These are phyloP conservation scores for Carapus acus DNA, from an alignment of 2,797 vertebrate species.

Conservation along the genomic window DNA sequence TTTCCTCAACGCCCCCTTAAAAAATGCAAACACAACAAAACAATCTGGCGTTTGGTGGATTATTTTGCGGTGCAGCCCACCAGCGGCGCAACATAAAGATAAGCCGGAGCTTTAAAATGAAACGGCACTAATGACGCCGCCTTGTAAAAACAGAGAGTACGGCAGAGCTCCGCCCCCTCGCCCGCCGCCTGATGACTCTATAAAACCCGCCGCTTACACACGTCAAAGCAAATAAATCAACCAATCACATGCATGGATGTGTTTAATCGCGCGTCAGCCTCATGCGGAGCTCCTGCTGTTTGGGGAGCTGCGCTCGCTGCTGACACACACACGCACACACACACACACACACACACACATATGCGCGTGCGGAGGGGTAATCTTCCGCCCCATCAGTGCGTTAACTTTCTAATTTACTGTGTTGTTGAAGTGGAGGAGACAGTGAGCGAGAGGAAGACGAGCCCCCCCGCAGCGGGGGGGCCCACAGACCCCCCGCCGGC, in stretches of 20 bases:
- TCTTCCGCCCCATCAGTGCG: conserved; percentile 57
- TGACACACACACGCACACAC: conserved; percentile 28
- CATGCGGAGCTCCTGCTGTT: conserved; percentile 58
- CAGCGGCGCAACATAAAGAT: too few relatives aligned
- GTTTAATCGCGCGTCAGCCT: conserved; percentile 63
- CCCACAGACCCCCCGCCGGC: conserved; percentile 35
- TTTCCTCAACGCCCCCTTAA: too few relatives aligned
- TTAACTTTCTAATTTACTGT: conserved; percentile 57
- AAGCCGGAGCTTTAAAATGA: conserved; percentile 1
- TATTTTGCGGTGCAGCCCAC: too few relatives aligned
- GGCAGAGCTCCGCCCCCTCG: conserved; percentile 8
- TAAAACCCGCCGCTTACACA: conserved; percentile 45
- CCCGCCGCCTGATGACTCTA: conserved; percentile 35
- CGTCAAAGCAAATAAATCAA: conserved; percentile 55
- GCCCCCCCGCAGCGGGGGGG: conserved; percentile 29
- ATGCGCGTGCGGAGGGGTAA: conserved; percentile 37
- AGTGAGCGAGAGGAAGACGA: conserved; percentile 30
- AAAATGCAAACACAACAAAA: too few relatives aligned
- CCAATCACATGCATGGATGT: conserved; percentile 65
- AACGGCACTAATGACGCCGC: conserved; percentile 3
- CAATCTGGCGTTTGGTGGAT: too few relatives aligned
- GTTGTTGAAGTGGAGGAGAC: conserved; percentile 35
- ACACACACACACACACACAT: conserved; percentile 29
- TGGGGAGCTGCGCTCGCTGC: conserved; percentile 42
- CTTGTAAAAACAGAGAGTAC: conserved; percentile 15